phyloP scores from a whole-genome alignment of 2,113 vertebrate species.

The Anolis sagrei region DNA sequence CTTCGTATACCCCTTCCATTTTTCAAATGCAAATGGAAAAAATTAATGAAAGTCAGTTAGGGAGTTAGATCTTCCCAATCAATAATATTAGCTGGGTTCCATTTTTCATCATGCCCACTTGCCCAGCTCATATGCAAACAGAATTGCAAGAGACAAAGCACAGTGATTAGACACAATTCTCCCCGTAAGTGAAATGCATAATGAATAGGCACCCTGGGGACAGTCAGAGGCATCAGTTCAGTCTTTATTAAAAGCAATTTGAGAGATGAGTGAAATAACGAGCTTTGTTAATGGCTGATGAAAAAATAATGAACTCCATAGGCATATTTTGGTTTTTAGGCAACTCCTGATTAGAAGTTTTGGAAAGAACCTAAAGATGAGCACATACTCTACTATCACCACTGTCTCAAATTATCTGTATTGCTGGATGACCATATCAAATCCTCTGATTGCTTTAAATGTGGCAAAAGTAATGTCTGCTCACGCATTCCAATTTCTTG shows the following conservation, averaged over 20 bases:
- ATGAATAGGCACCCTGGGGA: slow-evolving; percentile 61
- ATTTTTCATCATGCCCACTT: slow-evolving; percentile 65
- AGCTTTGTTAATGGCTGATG: slow-evolving; percentile 61
- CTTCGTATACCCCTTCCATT: slow-evolving; percentile 25
- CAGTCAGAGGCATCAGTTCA: slow-evolving; percentile 59
- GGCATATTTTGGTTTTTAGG: slow-evolving; percentile 60
- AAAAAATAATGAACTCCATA: slow-evolving; percentile 57
- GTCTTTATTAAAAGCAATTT: slow-evolving; percentile 65
- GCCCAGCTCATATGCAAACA: slow-evolving; percentile 54
- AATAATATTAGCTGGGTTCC: slow-evolving; percentile 60
- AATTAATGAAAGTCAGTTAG: slow-evolving; percentile 64
- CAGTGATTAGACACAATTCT: slow-evolving; percentile 67
- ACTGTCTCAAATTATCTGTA: background rate
- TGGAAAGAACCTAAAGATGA: slow-evolving; percentile 36
- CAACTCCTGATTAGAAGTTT: slow-evolving; percentile 19
- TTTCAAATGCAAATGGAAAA: slow-evolving; percentile 44
- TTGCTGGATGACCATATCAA: background rate
- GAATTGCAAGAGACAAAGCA: slow-evolving; percentile 62
- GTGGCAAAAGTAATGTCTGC: background rate
- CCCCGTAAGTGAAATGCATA: slow-evolving; percentile 60
- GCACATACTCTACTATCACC: background rate
- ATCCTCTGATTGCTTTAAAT: background rate
- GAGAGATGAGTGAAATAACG: slow-evolving; percentile 67
- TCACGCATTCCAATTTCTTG: background rate
- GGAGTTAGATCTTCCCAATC: slow-evolving; percentile 63